Evolutionary conservation across 2,797 vertebrate genomes (phyloP).

Genomic region (Melopsittacus undulatus): DNA sequence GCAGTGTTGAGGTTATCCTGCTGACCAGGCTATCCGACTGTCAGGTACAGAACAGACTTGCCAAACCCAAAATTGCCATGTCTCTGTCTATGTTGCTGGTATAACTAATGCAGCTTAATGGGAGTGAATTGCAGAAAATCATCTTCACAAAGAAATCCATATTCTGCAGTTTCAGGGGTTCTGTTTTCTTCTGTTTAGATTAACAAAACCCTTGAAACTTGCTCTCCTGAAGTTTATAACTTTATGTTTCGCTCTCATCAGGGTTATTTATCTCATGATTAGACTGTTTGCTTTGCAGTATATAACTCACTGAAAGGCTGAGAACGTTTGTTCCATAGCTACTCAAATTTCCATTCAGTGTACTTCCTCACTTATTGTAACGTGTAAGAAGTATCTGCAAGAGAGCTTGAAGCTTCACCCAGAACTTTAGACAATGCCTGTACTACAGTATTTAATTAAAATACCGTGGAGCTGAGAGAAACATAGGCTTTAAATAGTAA

Average conservation of each 20-base stretch:
- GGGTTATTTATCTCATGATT: background rate
- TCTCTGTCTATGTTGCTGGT: background rate
- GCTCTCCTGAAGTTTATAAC: constrained; percentile 15
- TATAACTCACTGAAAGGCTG: constrained; percentile 2
- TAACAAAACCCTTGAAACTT: constrained; percentile 2
- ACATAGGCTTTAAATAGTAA: background rate
- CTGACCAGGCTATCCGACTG: background rate
- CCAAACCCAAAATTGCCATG: background rate
- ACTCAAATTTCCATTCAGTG: background rate
- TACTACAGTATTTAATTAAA: background rate
- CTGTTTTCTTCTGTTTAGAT: background rate
- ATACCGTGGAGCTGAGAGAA: background rate
- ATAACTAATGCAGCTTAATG: background rate
- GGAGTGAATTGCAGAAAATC: background rate
- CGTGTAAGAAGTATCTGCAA: background rate
- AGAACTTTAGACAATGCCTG: background rate
- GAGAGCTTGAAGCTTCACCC: background rate
- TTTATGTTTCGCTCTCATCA: background rate
- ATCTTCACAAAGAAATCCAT: background rate
- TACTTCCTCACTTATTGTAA: background rate
- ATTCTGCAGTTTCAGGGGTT: background rate
- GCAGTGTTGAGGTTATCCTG: background rate
- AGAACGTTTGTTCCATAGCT: background rate
- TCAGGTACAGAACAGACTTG: background rate
- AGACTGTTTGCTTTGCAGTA: constrained; percentile 46